Evolutionary conservation across 2,113 vertebrate genomes (phyloP).

Genomic region (Scopus umbretta): DNA sequence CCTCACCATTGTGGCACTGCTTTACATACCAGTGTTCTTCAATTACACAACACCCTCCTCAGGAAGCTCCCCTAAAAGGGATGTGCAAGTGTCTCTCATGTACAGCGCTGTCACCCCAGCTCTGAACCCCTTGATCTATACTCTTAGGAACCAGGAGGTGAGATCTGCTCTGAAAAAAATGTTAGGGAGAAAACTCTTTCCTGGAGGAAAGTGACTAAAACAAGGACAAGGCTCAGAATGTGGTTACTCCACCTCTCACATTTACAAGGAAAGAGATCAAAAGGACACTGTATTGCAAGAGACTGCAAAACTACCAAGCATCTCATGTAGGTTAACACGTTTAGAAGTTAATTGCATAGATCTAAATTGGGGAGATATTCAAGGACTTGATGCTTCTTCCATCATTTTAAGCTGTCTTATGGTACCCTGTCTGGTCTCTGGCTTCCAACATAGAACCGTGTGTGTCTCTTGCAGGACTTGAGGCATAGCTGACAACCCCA

Average conservation of each 20-base stretch:
- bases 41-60: not conserved
- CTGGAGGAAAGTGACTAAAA: not conserved
- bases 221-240: not conserved
- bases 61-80: not conserved
- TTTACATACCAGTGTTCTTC: not conserved
- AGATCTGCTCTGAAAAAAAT: constrained; percentile 8
- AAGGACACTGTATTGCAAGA: not conserved
- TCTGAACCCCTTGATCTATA: constrained; percentile 56
- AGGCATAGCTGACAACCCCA: not conserved
- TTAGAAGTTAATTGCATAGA: not conserved
- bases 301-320: not conserved
- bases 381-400: not conserved
- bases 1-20: not conserved
- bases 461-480: not conserved
- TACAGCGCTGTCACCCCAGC: not conserved
- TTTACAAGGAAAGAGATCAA: not conserved
- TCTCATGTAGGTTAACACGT: not conserved
- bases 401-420: not conserved
- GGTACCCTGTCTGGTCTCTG: not conserved
- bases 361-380: not conserved
- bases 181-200: not conserved
- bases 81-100: not conserved
- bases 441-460: not conserved
- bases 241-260: not conserved
- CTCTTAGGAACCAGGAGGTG: constrained; percentile 54